A percentile compares a stretch with the other conserved stretches of the same genome.
These are phyloP conservation scores for Poecile atricapillus DNA, from an alignment of 2,113 vertebrate genomes.

Conservation along the genomic window DNA sequence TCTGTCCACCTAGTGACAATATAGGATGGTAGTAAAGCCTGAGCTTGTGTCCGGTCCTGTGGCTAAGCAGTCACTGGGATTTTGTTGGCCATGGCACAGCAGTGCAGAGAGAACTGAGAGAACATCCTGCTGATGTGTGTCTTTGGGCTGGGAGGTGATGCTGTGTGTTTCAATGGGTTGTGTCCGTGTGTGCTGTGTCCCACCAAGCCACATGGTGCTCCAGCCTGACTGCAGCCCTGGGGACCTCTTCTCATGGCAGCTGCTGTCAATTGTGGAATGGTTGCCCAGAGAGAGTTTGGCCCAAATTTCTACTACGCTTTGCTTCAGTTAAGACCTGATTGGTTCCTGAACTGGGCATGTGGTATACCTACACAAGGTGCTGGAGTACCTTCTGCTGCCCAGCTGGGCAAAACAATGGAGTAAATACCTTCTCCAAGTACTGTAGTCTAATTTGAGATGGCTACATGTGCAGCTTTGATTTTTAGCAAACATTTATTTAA, in stretches of 20 bases:
- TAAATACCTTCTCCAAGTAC: not conserved
- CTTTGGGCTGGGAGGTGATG: not conserved
- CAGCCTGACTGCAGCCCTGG: not conserved
- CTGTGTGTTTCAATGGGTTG: not conserved
- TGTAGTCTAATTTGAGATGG: not conserved
- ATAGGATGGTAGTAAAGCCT: not conserved
- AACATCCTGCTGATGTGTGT: not conserved
- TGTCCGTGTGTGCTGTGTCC: accelerated
- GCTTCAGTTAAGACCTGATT: not conserved
- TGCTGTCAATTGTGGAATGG: not conserved
- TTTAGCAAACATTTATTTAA: not conserved
- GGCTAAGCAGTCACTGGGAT: not conserved
- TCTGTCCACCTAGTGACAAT: not conserved
- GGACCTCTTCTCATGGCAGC: not conserved
- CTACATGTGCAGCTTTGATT: not conserved
- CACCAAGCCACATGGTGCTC: not conserved
- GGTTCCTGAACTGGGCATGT: not conserved
- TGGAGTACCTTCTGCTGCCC: not conserved
- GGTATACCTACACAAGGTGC: not conserved
- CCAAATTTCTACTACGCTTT: not conserved
- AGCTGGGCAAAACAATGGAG: not conserved
- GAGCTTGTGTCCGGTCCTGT: not conserved
- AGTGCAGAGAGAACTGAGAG: not conserved
- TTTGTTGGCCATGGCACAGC: not conserved
- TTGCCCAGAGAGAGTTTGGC: not conserved